Evolutionary conservation across 2,888 invertebrate genomes (phyloP), one percentile per base, ranked within the genome.

Genomic region (Agriopis leucophaearia): DNA sequence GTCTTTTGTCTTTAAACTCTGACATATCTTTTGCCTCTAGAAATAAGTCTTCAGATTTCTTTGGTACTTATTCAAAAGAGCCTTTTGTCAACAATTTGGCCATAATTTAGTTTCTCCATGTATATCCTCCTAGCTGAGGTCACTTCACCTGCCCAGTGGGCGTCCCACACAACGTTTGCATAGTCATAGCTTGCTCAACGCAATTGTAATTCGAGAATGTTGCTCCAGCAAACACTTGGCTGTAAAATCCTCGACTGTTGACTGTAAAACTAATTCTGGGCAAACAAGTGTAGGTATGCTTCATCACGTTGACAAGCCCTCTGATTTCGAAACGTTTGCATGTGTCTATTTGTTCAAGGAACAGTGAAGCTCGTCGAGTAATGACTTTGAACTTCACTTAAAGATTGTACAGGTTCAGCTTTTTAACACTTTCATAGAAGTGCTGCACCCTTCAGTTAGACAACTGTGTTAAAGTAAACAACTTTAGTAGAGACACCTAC

Each of bases 321-420:
- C 84, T 81, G 84, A 82, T 86, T 84, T 84, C 81, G 83, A 83
- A 87, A 84, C 88, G 87, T 89, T 88, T 88, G 83, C 78, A 64
- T 71, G 73, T 74, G 76, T 71, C 64, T 89, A 81, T 89, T 89
- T 88, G 81, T 75, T 74, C 69, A 44, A 54, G 57, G 50, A 51
- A 73, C 67, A 70, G 73, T 27, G 50, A 69, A 73, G 72, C 74
- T 74, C 69, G 77, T 74, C 69, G 77, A 68, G 74, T 78, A 68
- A 71, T 81, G 81, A 82, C 78, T 50, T 59, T 83, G 81, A 74
- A 70, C 77, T 78, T 81, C 75, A 75, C 64, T 72, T 77, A 74
- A 69, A 38, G 38, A 51, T 40, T 47, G 45, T 38, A 44, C 58
- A 62, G 50, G 36, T 47, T 52, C 55, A 51, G 12, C 18, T 56